Evolutionary conservation across 2,113 vertebrate genomes (phyloP), one percentile per base, ranked within the genome.

Genomic region (Cheirogaleus medius): DNA sequence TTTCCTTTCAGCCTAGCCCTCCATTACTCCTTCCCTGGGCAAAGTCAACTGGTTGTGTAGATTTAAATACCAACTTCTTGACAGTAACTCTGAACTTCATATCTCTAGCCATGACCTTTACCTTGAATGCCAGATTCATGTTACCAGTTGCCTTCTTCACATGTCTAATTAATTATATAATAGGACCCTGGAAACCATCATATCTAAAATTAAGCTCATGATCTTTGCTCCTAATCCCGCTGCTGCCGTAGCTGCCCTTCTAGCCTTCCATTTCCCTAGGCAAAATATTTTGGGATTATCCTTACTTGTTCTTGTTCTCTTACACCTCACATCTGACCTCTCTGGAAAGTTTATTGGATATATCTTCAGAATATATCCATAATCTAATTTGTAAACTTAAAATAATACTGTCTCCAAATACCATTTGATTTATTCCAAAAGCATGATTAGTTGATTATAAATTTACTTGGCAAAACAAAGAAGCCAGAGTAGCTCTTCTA

Each of bases 351-450:
- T 73, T 85, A 3, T 64, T 87, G 76, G 81, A 1, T 42, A 52
- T 25, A 27, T 32, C 25, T 39, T 81, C 68, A 96, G 86, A 64
- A 76, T 32, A 77, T 42, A 81, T 37, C 37, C 42, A 58, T 44
- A 44, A 76, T 87, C 10, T 83, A 64, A 90, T 63, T 58, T 64
- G 6, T n/a, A 71, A 76, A 71, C 27, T 74, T 89, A 86, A 37
- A 76, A 37, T n/a, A 21, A 34, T 94, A 9, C 9, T 71, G 60
- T 85, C 34, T 47, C 60, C 14, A 87, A 83, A 71, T 90, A 47
- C 12, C 12, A 29, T 83, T 76, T 66, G 25, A 42, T 58, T 95
- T 85, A 80, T 92, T 92, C 92, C 66, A 82, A 76, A 90, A 78
- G 34, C 29, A 39, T 64, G 39, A 21, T 27, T 64, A 77, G 32